Evolutionary conservation across 2,888 invertebrate species (phyloP).

Genomic region (Nomada fucata): DNA sequence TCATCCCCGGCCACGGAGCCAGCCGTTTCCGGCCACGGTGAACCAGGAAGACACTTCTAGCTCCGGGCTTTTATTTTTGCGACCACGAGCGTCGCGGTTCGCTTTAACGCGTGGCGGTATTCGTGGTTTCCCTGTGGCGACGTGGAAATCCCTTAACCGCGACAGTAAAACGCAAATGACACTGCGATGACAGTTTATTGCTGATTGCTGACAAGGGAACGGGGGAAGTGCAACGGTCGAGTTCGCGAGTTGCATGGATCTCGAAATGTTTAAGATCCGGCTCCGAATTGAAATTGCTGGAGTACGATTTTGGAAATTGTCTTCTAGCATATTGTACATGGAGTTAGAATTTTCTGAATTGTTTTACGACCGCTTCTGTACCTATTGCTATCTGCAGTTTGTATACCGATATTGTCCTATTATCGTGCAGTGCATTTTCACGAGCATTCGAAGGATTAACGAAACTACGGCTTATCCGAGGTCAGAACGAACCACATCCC

Average conservation of each 20-base stretch:
- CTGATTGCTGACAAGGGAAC: background rate
- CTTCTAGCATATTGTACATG: no score
- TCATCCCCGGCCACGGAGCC: constrained; percentile 36
- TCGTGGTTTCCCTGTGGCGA: constrained; percentile 12
- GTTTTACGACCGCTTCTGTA: no score
- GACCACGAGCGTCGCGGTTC: constrained; percentile 3
- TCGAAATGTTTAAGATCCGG: background rate
- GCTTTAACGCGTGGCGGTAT: background rate
- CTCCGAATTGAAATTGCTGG: background rate
- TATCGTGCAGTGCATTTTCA: no score
- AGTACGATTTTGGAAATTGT: background rate
- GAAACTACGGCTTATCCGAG: background rate
- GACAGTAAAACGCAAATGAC: constrained; percentile 28
- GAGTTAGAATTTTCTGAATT: no score
- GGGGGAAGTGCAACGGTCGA: background rate
- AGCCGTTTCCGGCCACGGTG: constrained; percentile 54
- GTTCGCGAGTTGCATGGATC: background rate
- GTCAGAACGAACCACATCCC: background rate
- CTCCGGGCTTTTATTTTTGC: constrained; percentile 32
- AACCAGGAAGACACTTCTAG: constrained; percentile 50
- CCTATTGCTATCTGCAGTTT: background rate
- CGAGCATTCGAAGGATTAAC: background rate
- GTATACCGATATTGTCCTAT: background rate
- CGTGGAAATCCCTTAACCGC: background rate
- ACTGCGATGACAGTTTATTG: constrained; percentile 1